Evolutionary conservation across 2,797 vertebrate species (phyloP).

Genomic region (Sibirionetta formosa): DNA sequence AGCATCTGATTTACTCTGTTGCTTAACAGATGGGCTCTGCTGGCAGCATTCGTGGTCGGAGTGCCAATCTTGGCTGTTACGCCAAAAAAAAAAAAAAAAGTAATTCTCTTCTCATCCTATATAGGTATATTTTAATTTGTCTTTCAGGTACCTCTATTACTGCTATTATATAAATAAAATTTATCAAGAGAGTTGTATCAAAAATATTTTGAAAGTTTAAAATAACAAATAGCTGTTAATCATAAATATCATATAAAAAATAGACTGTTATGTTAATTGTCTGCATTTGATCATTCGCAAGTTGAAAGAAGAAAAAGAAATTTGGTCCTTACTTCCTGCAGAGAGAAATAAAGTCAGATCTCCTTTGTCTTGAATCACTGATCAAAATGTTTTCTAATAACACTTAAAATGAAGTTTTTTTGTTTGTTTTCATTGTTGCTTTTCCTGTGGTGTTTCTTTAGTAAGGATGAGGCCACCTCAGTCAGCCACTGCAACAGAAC

Average conservation of each 20-base stretch:
- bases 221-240: neutral
- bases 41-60: conserved; percentile 39
- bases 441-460: neutral
- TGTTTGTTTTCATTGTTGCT: neutral
- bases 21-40: conserved; percentile 61
- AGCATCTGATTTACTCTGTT: conserved; percentile 36
- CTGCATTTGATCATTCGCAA: neutral
- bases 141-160: neutral
- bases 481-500: neutral
- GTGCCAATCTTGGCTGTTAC: neutral
- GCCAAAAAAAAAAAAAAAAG: conserved; percentile 15
- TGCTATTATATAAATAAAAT: neutral
- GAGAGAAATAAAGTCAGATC: neutral
- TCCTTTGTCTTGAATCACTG: neutral
- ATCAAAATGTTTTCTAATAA: neutral
- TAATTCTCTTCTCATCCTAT: conserved; percentile 40
- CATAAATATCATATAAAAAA: neutral
- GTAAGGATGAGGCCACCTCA: neutral
- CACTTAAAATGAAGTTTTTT: neutral
- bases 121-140: conserved; percentile 1
- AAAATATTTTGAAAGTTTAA: neutral
- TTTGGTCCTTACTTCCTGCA: neutral
- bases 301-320: neutral
- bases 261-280: neutral
- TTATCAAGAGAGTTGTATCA: neutral